Evolutionary conservation across 2,113 vertebrate species (phyloP).

Genomic region (Phylloscopus trochilus): DNA sequence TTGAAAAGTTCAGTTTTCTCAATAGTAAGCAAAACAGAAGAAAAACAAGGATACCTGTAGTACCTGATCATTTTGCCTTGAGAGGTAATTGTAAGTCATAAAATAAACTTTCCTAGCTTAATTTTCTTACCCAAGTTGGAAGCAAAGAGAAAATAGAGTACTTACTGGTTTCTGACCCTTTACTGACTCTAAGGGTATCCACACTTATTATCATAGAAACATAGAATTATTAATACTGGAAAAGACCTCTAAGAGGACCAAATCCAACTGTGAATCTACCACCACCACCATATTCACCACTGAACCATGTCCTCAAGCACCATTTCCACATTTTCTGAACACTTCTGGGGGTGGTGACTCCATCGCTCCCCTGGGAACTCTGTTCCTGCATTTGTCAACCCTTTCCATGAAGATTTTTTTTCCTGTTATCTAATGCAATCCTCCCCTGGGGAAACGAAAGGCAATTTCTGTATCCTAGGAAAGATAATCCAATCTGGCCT

Average conservation of each 20-base stretch:
- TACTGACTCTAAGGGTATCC: background rate
- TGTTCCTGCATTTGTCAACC: background rate
- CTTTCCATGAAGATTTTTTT: background rate
- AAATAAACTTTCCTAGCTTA: background rate
- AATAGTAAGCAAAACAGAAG: background rate
- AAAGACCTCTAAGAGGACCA: background rate
- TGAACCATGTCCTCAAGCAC: background rate
- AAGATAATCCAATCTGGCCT: background rate
- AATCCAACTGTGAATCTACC: no score
- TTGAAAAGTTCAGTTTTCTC: background rate
- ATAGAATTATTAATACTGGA: background rate
- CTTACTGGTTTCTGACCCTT: background rate
- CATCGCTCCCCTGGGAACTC: no score
- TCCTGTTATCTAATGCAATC: background rate
- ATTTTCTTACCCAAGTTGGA: background rate
- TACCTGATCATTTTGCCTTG: background rate
- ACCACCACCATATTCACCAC: background rate
- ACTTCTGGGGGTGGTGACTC: background rate
- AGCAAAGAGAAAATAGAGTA: background rate
- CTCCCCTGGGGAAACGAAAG: background rate
- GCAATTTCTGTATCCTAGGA: background rate
- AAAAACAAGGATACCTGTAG: background rate
- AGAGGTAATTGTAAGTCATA: background rate
- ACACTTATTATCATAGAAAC: background rate
- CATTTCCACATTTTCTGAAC: background rate